These are phyloP conservation scores for Drosophila suzukii DNA, from an alignment of 1,140 invertebrate species.

Conservation along the genomic window DNA sequence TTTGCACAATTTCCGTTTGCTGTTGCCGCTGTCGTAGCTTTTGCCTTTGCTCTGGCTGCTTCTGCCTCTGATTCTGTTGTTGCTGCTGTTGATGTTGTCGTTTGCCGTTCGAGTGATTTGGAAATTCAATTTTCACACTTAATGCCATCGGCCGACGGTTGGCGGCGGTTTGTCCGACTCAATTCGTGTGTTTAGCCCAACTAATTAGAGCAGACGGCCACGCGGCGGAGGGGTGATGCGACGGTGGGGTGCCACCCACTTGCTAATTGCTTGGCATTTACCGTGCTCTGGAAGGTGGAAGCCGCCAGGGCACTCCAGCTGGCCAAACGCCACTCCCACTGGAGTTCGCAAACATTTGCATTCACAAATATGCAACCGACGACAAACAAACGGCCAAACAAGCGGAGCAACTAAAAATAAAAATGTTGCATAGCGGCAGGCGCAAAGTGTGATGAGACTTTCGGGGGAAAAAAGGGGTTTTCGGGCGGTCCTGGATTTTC, in stretches of 20 bases:
- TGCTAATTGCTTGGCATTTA: slow-evolving; percentile 79
- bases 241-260: slow-evolving; percentile 1
- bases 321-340: background rate
- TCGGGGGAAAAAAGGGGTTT: background rate
- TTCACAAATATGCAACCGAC: slow-evolving; percentile 77
- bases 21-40: slow-evolving; percentile 24
- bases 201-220: slow-evolving; percentile 69
- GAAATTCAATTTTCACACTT: slow-evolving; percentile 82
- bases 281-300: slow-evolving; percentile 56
- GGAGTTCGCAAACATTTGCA: slow-evolving; percentile 72
- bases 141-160: slow-evolving; percentile 63
- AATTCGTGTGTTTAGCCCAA: slow-evolving; percentile 73
- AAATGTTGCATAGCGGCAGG: slow-evolving; percentile 67
- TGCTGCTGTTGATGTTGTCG: slow-evolving; percentile 8
- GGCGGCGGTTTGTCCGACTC: slow-evolving; percentile 60
- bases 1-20: slow-evolving; percentile 80
- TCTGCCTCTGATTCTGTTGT: slow-evolving; percentile 11
- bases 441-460: slow-evolving; percentile 46
- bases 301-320: slow-evolving; percentile 9
- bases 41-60: background rate
- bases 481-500: slow-evolving; percentile 20
- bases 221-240: slow-evolving; percentile 34
- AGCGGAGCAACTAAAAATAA: slow-evolving; percentile 36
- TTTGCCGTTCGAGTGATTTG: slow-evolving; percentile 72
- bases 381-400: slow-evolving; percentile 56